These are phyloP conservation scores for Paradoxurus hermaphroditus DNA, from an alignment of 2,113 vertebrate species.

Conservation along the genomic window DNA sequence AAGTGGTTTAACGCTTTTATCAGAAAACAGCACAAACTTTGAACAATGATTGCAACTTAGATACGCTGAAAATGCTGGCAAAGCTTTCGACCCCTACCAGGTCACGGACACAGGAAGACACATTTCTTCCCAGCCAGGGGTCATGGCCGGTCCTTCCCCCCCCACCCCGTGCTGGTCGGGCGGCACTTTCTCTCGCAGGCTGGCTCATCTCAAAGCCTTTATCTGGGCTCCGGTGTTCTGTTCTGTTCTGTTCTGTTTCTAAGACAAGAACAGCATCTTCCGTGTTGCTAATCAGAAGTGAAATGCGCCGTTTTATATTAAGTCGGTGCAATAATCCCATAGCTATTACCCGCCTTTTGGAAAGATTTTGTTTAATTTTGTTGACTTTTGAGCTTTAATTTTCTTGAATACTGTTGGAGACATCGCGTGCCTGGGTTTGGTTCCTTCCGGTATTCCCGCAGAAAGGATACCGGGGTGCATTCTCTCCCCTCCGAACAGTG, in stretches of 20 bases:
- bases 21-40: background rate
- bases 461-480: background rate
- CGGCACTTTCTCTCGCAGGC: fast-evolving
- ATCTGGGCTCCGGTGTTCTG: background rate
- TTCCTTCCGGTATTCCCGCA: background rate
- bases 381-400: background rate
- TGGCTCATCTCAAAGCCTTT: too few relatives aligned
- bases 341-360: background rate
- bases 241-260: background rate
- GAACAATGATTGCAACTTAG: background rate
- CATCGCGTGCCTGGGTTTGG: fast-evolving
- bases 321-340: background rate
- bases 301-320: background rate
- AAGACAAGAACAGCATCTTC: background rate
- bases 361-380: background rate
- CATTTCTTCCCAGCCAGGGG: fast-evolving
- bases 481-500: too few relatives aligned
- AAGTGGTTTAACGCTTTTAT: background rate
- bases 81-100: background rate
- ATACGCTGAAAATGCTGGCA: background rate
- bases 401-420: background rate
- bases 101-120: too few relatives aligned
- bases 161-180: fast-evolving
- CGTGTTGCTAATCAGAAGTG: background rate
- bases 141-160: fast-evolving